These are phyloP conservation scores for Clarias platycephalus DNA, from an alignment of 2,797 vertebrate genomes.

Conservation along the genomic window DNA sequence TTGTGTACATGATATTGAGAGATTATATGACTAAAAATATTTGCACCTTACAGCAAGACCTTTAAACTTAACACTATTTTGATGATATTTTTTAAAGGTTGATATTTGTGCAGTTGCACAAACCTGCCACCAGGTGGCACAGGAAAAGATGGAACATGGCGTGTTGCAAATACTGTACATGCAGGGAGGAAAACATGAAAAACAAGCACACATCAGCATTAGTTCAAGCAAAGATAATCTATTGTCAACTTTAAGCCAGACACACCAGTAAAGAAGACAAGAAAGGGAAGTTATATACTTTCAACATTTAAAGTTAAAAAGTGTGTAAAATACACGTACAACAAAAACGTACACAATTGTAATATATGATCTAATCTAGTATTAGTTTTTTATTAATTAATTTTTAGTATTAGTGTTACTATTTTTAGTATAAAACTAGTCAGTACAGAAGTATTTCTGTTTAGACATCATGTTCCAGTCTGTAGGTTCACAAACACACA, in stretches of 20 bases:
- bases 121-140: slow-evolving; percentile 5
- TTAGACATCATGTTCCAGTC: background rate
- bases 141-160: background rate
- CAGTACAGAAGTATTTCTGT: background rate
- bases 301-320: background rate
- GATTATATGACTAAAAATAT: background rate
- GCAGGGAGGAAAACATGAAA: background rate
- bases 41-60: background rate
- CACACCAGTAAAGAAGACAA: background rate
- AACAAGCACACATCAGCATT: background rate
- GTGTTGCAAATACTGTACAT: background rate
- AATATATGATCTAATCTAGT: background rate
- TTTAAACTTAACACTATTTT: background rate
- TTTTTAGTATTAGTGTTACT: too few species aligned
- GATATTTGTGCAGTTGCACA: background rate
- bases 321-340: background rate
- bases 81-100: background rate
- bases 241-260: too few species aligned
- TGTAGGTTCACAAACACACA: background rate
- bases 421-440: background rate
- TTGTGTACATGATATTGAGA: background rate
- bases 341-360: background rate
- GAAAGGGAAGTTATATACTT: background rate
- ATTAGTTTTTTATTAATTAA: too few species aligned
- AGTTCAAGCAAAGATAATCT: background rate